Conservation (phyloP, 2,113 vertebrate species). For the Ploceus nigricollis region DNA sequence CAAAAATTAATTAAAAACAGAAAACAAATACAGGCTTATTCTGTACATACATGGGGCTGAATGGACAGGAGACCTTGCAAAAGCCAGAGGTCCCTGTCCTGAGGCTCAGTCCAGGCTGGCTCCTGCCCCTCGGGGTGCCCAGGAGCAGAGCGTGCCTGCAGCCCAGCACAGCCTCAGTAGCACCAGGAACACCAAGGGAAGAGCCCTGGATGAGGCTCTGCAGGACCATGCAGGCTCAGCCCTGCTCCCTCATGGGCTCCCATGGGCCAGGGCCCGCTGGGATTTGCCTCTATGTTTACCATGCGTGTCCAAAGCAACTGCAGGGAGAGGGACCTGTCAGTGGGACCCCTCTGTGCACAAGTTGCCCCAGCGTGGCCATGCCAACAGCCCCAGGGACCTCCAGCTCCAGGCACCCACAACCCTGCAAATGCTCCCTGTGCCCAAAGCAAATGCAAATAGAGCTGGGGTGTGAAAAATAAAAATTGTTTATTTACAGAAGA, state of each 20-base stretch:
- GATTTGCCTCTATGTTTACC: not conserved
- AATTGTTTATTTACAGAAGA: not conserved
- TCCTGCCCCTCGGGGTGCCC: not conserved
- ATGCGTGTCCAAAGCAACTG: not conserved
- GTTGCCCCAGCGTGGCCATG: not conserved
- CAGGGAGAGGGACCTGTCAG: not conserved
- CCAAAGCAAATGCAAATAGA: not conserved
- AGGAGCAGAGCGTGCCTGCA: fast-evolving
- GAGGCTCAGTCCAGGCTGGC: not conserved
- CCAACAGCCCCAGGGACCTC: not conserved
- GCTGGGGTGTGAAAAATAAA: not conserved
- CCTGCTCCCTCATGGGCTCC: not conserved
- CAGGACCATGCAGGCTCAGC: not conserved
- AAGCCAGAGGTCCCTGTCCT: not conserved
- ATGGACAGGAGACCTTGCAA: not conserved
- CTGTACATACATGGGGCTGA: not conserved
- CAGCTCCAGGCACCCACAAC: not conserved
- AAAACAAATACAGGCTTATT: not conserved
- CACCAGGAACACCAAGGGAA: not conserved
- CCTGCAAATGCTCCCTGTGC: not conserved
- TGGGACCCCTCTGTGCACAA: not conserved
- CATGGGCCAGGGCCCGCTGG: not conserved
- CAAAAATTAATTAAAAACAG: not conserved
- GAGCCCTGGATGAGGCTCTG: not conserved
- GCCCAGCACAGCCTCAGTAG: fast-evolving